These are phyloP conservation scores for Vespertilio murinus DNA, from an alignment of 2,797 vertebrate species.

Conservation along the genomic window DNA sequence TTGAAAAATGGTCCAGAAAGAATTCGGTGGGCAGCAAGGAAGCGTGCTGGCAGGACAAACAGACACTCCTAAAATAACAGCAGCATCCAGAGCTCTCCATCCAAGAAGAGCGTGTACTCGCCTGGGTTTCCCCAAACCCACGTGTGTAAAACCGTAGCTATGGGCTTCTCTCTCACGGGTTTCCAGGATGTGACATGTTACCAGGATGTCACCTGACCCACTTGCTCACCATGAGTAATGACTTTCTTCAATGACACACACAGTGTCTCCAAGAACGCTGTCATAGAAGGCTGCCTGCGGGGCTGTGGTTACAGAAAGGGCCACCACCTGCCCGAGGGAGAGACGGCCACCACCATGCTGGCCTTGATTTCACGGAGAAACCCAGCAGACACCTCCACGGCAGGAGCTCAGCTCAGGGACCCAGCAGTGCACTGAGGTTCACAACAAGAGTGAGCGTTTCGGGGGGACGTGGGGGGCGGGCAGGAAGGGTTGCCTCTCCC, in stretches of 20 bases:
- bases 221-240: conserved; percentile 21
- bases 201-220: conserved; percentile 19
- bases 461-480: accelerated
- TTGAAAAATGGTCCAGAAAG: not conserved
- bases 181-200: not conserved
- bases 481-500: not conserved
- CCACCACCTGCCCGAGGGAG: conserved; percentile 25
- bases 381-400: not conserved
- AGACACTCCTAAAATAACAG: not conserved
- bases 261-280: not conserved
- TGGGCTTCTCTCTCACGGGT: not conserved
- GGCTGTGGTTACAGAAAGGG: conserved; percentile 40
- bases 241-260: conserved; percentile 38
- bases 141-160: not conserved
- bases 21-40: not conserved
- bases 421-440: not conserved
- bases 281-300: conserved; percentile 59
- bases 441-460: not conserved
- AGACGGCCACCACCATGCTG: conserved; percentile 13
- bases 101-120: not conserved
- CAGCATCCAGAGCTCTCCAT: not conserved
- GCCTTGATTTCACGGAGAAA: not conserved
- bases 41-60: not conserved
- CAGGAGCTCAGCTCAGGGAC: not conserved
- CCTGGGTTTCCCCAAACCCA: not conserved